Evolutionary conservation across 1,140 invertebrate species (phyloP).

Genomic region (Camponotus pennsylvanicus): DNA sequence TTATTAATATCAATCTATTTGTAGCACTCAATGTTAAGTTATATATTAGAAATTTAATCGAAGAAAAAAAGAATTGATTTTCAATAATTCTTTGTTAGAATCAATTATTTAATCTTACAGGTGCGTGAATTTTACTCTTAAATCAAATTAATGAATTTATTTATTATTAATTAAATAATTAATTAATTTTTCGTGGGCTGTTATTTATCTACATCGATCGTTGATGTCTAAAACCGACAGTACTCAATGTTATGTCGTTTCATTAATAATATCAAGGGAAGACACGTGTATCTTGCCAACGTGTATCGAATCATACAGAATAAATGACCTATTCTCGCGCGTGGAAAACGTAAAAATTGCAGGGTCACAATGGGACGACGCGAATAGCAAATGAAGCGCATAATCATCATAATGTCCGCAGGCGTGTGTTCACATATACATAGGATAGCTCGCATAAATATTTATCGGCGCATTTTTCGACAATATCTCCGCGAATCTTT

Average conservation of each 20-base stretch:
- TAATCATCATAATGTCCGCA: neutral
- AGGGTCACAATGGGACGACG: neutral
- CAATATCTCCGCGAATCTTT: neutral
- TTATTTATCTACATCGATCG: neutral
- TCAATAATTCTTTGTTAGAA: too few relatives aligned
- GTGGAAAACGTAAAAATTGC: neutral
- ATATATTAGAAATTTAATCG: neutral
- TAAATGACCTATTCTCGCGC: too few relatives aligned
- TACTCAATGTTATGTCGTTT: neutral
- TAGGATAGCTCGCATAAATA: neutral
- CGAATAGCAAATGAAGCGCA: slow-evolving; percentile 22
- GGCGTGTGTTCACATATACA: neutral
- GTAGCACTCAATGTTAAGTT: neutral
- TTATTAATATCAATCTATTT: neutral
- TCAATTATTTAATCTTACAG: neutral
- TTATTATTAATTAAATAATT: too few relatives aligned
- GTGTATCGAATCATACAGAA: too few relatives aligned
- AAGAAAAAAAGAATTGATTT: too few relatives aligned
- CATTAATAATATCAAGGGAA: neutral
- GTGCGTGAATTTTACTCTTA: neutral
- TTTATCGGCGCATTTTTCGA: slow-evolving; percentile 45
- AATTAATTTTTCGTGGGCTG: neutral
- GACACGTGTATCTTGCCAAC: too few relatives aligned
- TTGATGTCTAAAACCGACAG: too few relatives aligned
- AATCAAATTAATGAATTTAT: neutral